These are phyloP conservation scores for Embidobia sp. DNA, from an alignment of 2,888 invertebrate genomes.

Conservation along the genomic window DNA sequence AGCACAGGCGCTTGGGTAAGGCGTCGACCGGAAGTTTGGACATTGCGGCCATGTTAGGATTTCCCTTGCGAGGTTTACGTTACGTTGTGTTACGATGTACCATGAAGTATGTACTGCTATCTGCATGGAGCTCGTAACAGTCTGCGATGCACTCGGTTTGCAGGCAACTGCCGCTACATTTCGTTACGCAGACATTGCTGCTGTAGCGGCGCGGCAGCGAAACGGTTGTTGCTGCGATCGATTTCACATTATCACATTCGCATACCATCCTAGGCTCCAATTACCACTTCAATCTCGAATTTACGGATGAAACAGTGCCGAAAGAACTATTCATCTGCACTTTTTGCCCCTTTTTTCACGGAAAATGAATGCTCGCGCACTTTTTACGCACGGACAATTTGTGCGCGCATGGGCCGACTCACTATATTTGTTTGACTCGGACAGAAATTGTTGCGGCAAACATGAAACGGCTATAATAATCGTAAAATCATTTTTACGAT, in stretches of 20 bases:
- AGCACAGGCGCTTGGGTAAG: slow-evolving; percentile 35
- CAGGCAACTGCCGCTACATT: slow-evolving; percentile 58
- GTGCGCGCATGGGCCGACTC: slow-evolving; percentile 1
- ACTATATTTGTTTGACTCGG: slow-evolving; percentile 28
- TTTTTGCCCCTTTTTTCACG: slow-evolving; percentile 3
- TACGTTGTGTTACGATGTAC: slow-evolving; percentile 73
- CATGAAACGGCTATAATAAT: slow-evolving; percentile 37
- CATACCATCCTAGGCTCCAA: slow-evolving; percentile 23
- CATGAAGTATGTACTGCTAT: slow-evolving; percentile 79
- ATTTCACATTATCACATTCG: slow-evolving; percentile 61
- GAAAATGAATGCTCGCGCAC: slow-evolving; percentile 3
- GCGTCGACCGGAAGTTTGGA: slow-evolving; percentile 68
- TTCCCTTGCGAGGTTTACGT: slow-evolving; percentile 79
- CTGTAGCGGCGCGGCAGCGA: slow-evolving; percentile 24
- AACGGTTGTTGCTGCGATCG: slow-evolving; percentile 57
- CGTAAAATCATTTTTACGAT: slow-evolving; percentile 49
- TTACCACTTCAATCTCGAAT: slow-evolving; percentile 53
- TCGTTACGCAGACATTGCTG: slow-evolving; percentile 47
- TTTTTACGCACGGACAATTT: slow-evolving; percentile 12
- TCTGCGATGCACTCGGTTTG: slow-evolving; percentile 69
- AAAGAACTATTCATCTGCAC: slow-evolving; percentile 35
- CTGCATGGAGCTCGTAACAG: slow-evolving; percentile 70
- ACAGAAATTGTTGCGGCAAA: slow-evolving; percentile 31
- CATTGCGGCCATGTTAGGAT: slow-evolving; percentile 74
- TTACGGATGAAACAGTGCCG: slow-evolving; percentile 36